Percentiles rank a stretch among this genome's conserved stretches.
Evolutionary conservation across 1,140 invertebrate genomes (phyloP).

Genomic region (Nasonia longicornis): DNA sequence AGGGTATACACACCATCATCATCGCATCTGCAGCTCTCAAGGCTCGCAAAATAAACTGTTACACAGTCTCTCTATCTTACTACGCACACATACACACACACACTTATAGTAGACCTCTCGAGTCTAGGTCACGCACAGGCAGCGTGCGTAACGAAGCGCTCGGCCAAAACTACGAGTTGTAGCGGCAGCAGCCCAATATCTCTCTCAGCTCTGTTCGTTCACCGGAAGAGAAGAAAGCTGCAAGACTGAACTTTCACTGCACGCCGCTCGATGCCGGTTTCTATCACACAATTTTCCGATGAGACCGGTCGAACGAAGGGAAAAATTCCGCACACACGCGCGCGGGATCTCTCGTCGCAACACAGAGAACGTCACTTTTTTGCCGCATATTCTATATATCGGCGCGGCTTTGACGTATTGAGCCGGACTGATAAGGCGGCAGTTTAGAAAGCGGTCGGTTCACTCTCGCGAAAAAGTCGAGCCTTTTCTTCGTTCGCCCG

Average conservation of each 20-base stretch:
- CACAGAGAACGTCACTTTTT: background rate
- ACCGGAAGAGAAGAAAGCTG: conserved; percentile 12
- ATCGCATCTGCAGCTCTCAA: background rate
- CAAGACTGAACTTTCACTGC: background rate
- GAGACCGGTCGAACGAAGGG: background rate
- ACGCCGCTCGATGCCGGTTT: background rate
- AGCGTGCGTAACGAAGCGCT: conserved; percentile 35
- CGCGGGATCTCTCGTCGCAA: background rate
- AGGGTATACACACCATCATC: too few relatives aligned
- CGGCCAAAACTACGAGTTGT: background rate
- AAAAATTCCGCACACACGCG: too few relatives aligned
- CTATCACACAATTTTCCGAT: background rate
- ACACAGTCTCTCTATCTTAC: background rate
- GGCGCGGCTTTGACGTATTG: background rate
- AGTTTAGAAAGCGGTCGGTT: conserved; percentile 26
- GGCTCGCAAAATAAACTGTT: background rate
- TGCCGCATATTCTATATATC: background rate
- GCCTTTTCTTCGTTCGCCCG: background rate
- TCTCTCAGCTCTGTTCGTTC: background rate
- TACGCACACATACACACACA: background rate
- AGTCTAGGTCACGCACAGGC: background rate
- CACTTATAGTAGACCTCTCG: background rate
- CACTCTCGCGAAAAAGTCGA: background rate
- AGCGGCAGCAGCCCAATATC: background rate
- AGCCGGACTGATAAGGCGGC: conserved; percentile 5